Evolutionary conservation across 2,113 vertebrate genomes (phyloP), one percentile per base, ranked within the genome.

Genomic region (Tenebrosternarchus preto): DNA sequence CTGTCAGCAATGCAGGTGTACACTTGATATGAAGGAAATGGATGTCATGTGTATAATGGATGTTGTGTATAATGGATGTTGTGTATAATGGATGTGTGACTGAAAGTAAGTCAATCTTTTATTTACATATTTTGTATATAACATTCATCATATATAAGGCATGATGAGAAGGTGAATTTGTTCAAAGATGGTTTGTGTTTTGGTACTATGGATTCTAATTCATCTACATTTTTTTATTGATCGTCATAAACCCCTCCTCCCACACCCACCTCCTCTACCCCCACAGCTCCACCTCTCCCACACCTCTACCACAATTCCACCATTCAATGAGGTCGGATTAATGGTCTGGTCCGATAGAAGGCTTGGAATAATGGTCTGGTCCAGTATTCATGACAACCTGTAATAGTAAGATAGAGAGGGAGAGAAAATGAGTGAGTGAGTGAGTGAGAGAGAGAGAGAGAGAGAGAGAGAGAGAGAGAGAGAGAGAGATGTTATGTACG

Each of bases 361-460:
- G 66, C 55, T 50, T 72, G 72, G 66, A 69, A 71, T 81, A 80
- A 80, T 68, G n/a, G 73, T 72, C 36, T 36, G 56, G 77, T 85
- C 68, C 43, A 50, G 15, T 50, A 50, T 82, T 80, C 73, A 85
- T 85, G 74, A 64, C 74, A 85, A 85, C 84, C 56, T 67, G 1
- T 15, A 12, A 53, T 83, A 12, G 63, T 55, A 27, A 60, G 8
- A 71, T 31, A 71, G 19, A 64, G 46, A 77, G 33, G 53, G 46
- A 55, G 43, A 33, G n/a, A 22, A 25, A 77, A 20, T 9, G 16
- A 43, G 39, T 12, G n/a, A 36, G 22, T 3, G 17, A n/a, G 63
- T 12, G 25, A 67, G 24, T 5, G 25, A 67, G 64, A 67, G 25
- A 15, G 22, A 67, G 16, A 31, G 64, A 67, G 25, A 25, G 66